Conservation (phyloP, 2,113 vertebrate genomes). For the Strigops habroptila region DNA sequence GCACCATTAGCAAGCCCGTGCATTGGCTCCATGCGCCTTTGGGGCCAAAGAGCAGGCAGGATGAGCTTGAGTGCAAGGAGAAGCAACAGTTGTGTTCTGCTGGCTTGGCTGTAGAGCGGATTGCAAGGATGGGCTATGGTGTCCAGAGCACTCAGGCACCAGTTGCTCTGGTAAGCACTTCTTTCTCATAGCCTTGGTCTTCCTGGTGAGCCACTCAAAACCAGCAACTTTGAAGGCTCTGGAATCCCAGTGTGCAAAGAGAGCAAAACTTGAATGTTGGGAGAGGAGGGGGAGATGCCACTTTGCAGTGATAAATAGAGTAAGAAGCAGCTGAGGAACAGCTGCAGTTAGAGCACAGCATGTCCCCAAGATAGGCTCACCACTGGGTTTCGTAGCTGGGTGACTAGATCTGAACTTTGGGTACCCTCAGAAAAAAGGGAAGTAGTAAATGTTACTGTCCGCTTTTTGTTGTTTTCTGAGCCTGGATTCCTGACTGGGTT, state of each 20-base stretch:
- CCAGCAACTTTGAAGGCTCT: neutral
- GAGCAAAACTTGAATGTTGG: neutral
- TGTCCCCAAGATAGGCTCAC: neutral
- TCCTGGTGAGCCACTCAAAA: neutral
- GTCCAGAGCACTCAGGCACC: neutral
- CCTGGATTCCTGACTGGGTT: neutral
- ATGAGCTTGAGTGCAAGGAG: neutral
- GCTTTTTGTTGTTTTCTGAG: neutral
- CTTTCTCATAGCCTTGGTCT: neutral
- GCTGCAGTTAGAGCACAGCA: neutral
- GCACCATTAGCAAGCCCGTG: rapidly evolving
- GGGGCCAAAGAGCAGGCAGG: neutral
- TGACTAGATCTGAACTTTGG: neutral
- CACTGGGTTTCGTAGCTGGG: neutral
- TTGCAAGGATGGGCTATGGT: neutral
- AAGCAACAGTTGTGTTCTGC: rapidly evolving
- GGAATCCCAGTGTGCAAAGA: neutral
- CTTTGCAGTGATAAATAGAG: neutral
- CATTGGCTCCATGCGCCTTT: rapidly evolving
- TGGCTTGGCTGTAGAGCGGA: neutral
- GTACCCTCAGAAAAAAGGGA: neutral
- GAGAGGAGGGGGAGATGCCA: neutral
- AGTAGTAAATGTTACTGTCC: neutral
- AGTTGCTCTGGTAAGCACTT: neutral
- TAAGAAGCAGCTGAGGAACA: neutral